Base-by-base conservation (phyloP, 2,797 vertebrate genomes). In the Coranthus polyacanthus region DNA sequence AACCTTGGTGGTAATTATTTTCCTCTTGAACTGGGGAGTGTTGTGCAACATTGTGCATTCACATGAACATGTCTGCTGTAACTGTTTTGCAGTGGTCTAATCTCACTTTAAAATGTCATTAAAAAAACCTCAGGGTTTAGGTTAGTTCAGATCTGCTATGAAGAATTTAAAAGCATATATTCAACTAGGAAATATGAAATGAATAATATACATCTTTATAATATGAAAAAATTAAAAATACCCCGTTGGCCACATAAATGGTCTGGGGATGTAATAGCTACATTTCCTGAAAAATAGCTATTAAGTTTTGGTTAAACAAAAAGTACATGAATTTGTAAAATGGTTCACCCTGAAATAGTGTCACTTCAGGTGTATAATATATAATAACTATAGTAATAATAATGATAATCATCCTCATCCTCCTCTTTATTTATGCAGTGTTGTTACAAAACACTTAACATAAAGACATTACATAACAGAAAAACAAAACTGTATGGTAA, bases 1-100 rank as follows among this genome's bases (percentile, higher is more conserved):
- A 78, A 80, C 52, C 54, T 57, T 47, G n/a, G 12, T 29, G 53
- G 72, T 84, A 80, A 85, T 90, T 82, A 78, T 83, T 89, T 86
- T 79, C 42, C 81, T 71, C 76, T 60, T 8, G 10, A 68, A 37
- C 39, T 13, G 59, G 59, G 71, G 79, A 4, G 18, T 39, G 53
- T 69, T 20, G 15, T 46, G 58, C 53, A 57, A 70, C 73, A 72
- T 56, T 81, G 74, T 74, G 63, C 64, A 81, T 73, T 83, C 68
- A 75, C 68, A 76, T 58, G 64, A 59, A 68, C 67, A 42, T 49
- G 59, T 60, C 21, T 20, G 15, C 50, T 58, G 20, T 15, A 56
- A 51, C 22, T 39, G 0, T 73, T 73, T 54, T 46, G 56, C 24
- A 63, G 22, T 39, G 42, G 62, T 64, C 62, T 62, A 21, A 80